Percentiles rank a stretch among this genome's conserved stretches.
phyloP scores from a whole-genome alignment of 2,888 invertebrate genomes.

The Acleris cristana region DNA sequence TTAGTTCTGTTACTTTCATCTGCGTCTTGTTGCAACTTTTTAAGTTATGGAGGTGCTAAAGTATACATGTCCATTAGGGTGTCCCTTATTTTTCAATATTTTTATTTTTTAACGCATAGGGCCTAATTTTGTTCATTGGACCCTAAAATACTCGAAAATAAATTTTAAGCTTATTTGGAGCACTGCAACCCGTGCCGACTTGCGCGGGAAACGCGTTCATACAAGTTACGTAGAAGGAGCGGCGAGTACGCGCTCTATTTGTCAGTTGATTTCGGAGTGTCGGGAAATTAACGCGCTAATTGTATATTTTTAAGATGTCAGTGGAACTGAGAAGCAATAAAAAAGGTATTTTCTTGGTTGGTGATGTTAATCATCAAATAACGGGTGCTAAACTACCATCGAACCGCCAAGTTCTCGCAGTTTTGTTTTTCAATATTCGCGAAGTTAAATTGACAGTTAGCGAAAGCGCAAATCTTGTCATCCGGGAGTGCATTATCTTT shows the following conservation, averaged over 20 bases:
- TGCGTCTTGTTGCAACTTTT: no score
- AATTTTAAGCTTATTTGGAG: conserved; percentile 18
- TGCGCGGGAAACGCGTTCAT: conserved; percentile 38
- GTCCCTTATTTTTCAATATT: no score
- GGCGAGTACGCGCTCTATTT: conserved; percentile 9
- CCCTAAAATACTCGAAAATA: no score
- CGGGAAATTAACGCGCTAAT: conserved; percentile 8
- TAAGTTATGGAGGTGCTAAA: no score
- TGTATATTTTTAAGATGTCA: background rate
- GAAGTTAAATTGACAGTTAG: conserved; percentile 43
- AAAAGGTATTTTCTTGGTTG: conserved; percentile 38
- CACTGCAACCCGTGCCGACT: conserved; percentile 29
- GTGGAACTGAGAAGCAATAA: conserved; percentile 32
- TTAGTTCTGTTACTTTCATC: no score
- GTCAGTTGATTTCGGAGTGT: background rate
- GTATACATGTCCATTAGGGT: no score
- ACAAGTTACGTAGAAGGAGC: conserved; percentile 32
- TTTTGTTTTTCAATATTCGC: conserved; percentile 69
- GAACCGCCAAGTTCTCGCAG: no score
- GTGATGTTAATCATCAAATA: conserved; percentile 37
- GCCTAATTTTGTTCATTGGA: no score
- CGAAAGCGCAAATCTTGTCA: conserved; percentile 42
- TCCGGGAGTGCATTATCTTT: conserved; percentile 48
- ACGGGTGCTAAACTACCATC: conserved; percentile 9
- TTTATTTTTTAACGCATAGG: no score